Conservation (phyloP, 2,888 invertebrate species). For the Macaria notata region DNA sequence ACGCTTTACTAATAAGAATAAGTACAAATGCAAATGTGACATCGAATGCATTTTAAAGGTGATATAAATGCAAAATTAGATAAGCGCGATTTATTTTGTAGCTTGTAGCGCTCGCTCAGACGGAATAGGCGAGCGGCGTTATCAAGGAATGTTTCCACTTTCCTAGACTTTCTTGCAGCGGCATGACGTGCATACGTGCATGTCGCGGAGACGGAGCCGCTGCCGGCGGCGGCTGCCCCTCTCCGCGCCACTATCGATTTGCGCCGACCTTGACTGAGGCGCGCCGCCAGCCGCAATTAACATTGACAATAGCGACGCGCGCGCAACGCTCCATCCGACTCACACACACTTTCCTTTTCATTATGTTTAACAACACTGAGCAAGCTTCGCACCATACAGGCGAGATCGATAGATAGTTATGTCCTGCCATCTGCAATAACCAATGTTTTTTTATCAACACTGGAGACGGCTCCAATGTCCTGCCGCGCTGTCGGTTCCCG, state of each 20-base stretch:
- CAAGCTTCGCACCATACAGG: constrained; percentile 12
- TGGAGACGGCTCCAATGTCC: no score
- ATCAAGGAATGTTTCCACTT: constrained; percentile 72
- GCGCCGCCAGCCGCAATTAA: constrained; percentile 65
- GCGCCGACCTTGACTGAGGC: constrained; percentile 72
- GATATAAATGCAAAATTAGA: constrained; percentile 34
- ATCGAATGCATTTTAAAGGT: constrained; percentile 26
- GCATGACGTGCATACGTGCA: constrained; percentile 60
- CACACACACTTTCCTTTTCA: constrained; percentile 56
- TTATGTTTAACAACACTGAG: constrained; percentile 30
- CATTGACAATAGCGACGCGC: constrained; percentile 70
- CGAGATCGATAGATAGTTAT: constrained; percentile 9
- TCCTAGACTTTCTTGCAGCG: constrained; percentile 70
- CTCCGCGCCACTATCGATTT: constrained; percentile 61
- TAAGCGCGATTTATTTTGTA: constrained; percentile 40
- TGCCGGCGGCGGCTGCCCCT: constrained; percentile 48
- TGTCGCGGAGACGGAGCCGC: constrained; percentile 47
- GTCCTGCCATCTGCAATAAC: no score
- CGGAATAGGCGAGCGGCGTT: constrained; percentile 43
- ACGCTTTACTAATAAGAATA: constrained; percentile 14
- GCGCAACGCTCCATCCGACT: constrained; percentile 52
- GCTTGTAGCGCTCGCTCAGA: constrained; percentile 39
- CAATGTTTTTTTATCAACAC: no score
- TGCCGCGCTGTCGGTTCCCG: no score
- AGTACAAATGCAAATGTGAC: constrained; percentile 28